phyloP scores from a whole-genome alignment of 30 jellyfish, hydroid and myxozoan genomes.

The Hydractinia symbiolongicarpus region DNA sequence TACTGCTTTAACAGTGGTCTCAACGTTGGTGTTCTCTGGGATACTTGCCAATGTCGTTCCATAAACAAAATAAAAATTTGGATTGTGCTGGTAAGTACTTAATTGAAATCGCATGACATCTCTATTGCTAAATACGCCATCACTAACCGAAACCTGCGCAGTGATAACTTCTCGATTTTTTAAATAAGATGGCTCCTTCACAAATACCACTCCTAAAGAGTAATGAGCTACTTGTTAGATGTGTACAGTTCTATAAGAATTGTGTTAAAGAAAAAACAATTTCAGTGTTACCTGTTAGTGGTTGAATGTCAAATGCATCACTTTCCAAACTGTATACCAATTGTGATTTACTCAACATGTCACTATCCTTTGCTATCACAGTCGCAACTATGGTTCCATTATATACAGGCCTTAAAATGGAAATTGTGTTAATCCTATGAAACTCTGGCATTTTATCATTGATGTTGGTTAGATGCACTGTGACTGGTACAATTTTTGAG shows the following conservation, averaged over 20 bases:
- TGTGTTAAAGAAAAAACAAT: not conserved
- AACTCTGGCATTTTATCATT: slow-evolving; percentile 89
- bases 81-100: slow-evolving; percentile 14
- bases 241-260: not conserved
- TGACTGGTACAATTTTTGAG: slow-evolving; percentile 55
- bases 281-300: slow-evolving; percentile 44
- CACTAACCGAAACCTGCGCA: slow-evolving; percentile 61
- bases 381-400: slow-evolving; percentile 53
- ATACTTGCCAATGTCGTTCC: slow-evolving; percentile 38
- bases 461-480: slow-evolving; percentile 43
- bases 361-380: slow-evolving; percentile 74
- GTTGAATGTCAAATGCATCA: slow-evolving; percentile 39
- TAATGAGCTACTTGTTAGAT: not conserved
- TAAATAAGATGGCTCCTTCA: slow-evolving; percentile 17
- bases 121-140: slow-evolving; percentile 63
- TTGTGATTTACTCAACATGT: slow-evolving; percentile 49
- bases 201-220: slow-evolving; percentile 16
- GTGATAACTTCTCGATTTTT: slow-evolving; percentile 36
- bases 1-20: slow-evolving; percentile 21
- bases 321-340: slow-evolving; percentile 40
- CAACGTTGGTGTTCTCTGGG: slow-evolving; percentile 47
- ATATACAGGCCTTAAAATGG: slow-evolving; percentile 54
- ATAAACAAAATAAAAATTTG: slow-evolving; percentile 45
- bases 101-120: slow-evolving; percentile 41
- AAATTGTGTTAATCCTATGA: slow-evolving; percentile 31